phyloP scores from a whole-genome alignment of 2,797 vertebrate genomes.

The Lutra lutra region DNA sequence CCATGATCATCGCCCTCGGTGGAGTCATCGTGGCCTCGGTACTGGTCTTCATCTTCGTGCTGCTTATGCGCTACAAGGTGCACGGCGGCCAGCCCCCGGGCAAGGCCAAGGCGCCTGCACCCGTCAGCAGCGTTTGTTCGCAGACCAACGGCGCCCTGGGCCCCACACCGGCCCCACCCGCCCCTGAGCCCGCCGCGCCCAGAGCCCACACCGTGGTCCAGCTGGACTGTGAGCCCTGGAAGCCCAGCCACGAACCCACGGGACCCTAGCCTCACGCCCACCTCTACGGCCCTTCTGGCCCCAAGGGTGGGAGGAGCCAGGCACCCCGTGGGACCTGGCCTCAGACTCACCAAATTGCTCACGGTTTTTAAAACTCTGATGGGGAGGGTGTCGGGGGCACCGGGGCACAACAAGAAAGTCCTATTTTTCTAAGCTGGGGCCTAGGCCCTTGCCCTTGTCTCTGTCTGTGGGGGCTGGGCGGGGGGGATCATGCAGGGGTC shows the following conservation, averaged over 20 bases:
- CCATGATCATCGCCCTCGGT: conserved; percentile 81
- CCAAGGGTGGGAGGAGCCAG: conserved; percentile 23
- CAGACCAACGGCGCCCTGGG: conserved; percentile 74
- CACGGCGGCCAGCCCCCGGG: conserved; percentile 76
- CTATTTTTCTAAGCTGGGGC: conserved; percentile 82
- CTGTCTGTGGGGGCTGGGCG: conserved; percentile 63
- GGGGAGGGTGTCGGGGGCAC: conserved; percentile 74
- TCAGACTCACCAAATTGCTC: conserved; percentile 78
- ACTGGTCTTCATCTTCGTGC: conserved; percentile 80
- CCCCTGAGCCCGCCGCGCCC: conserved; percentile 47
- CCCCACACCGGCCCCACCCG: neutral
- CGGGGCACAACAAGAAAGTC: conserved; percentile 80
- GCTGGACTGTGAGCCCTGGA: conserved; percentile 81
- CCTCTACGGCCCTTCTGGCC: conserved; percentile 1
- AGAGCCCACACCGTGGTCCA: conserved; percentile 81
- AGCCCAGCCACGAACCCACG: conserved; percentile 75
- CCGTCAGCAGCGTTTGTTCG: conserved; percentile 76
- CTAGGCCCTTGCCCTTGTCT: conserved; percentile 71
- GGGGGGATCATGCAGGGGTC: neutral
- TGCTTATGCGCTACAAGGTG: conserved; percentile 81
- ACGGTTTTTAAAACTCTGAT: conserved; percentile 79
- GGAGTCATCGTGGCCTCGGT: conserved; percentile 79
- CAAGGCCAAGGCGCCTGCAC: conserved; percentile 59
- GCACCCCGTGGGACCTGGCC: conserved; percentile 44
- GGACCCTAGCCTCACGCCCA: conserved; percentile 63